phyloP scores from a whole-genome alignment of 2,797 vertebrate genomes.

The Simalia tracyae region DNA sequence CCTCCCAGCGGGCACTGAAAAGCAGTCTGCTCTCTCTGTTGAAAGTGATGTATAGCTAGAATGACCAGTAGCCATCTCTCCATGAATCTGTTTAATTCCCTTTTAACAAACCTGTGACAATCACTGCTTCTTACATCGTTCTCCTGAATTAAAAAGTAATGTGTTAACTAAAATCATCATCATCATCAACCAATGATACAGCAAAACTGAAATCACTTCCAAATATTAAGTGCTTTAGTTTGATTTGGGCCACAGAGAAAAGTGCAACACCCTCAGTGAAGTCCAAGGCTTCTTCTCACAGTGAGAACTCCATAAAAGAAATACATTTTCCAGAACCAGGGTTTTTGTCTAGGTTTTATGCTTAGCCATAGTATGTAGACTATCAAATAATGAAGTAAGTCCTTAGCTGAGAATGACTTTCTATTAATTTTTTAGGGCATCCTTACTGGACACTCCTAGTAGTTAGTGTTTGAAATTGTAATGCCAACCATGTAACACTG shows the following conservation, averaged over 20 bases:
- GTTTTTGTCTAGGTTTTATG: not conserved
- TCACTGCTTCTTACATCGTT: not conserved
- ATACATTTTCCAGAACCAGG: not conserved
- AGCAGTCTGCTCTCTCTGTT: too few relatives aligned
- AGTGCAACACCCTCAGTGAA: not conserved
- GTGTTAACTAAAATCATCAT: not conserved
- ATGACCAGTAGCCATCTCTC: not conserved
- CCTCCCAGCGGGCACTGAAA: too few relatives aligned
- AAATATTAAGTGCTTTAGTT: not conserved
- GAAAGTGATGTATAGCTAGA: too few relatives aligned
- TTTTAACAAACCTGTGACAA: not conserved
- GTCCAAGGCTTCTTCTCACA: not conserved
- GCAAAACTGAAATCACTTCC: not conserved
- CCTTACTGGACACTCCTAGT: not conserved
- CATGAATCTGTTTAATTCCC: not conserved
- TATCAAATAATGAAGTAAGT: not conserved
- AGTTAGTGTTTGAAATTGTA: not conserved
- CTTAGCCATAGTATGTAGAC: not conserved
- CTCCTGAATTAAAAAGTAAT: not conserved
- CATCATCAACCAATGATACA: not conserved
- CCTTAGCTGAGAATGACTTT: not conserved
- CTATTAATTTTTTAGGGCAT: not conserved
- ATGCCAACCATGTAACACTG: not conserved
- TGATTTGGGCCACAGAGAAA: not conserved
- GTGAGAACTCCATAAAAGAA: not conserved